These are phyloP conservation scores for Tetraneura akinire DNA, from an alignment of 1,140 invertebrate genomes.

Conservation along the genomic window DNA sequence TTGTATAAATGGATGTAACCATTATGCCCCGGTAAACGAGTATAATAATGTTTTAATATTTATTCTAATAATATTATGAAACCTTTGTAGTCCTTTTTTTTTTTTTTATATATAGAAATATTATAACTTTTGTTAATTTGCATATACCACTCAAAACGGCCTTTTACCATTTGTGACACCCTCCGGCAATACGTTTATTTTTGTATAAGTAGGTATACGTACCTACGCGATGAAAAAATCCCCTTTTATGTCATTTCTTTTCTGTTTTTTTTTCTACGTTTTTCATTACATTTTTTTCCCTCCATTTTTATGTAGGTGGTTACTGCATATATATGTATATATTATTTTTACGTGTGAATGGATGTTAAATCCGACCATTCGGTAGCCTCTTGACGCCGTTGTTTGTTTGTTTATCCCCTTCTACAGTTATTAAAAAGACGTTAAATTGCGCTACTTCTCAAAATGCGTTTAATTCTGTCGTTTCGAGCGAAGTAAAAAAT, in stretches of 20 bases:
- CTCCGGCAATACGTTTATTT: constrained; percentile 25
- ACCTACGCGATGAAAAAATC: not conserved
- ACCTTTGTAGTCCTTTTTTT: not conserved
- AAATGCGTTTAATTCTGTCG: not conserved
- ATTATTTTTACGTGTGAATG: constrained; percentile 5
- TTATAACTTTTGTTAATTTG: constrained; percentile 27
- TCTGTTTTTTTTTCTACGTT: constrained; percentile 14
- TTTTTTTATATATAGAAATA: not conserved
- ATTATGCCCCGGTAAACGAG: not conserved
- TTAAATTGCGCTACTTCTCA: not conserved
- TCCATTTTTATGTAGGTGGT: too few relatives aligned
- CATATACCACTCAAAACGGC: constrained; percentile 26
- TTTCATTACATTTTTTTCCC: too few relatives aligned
- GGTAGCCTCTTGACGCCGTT: not conserved
- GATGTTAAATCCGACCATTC: constrained; percentile 31
- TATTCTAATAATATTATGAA: too few relatives aligned
- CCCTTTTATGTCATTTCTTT: not conserved
- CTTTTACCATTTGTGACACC: constrained; percentile 32
- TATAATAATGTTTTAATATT: too few relatives aligned
- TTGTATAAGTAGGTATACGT: too few relatives aligned
- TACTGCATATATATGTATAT: not conserved
- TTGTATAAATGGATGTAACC: not conserved
- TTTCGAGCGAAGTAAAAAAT: not conserved
- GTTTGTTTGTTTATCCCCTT: not conserved
- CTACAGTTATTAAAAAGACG: not conserved